These are phyloP conservation scores for Amia ocellicauda DNA, from an alignment of 2,113 vertebrate species.

Conservation along the genomic window DNA sequence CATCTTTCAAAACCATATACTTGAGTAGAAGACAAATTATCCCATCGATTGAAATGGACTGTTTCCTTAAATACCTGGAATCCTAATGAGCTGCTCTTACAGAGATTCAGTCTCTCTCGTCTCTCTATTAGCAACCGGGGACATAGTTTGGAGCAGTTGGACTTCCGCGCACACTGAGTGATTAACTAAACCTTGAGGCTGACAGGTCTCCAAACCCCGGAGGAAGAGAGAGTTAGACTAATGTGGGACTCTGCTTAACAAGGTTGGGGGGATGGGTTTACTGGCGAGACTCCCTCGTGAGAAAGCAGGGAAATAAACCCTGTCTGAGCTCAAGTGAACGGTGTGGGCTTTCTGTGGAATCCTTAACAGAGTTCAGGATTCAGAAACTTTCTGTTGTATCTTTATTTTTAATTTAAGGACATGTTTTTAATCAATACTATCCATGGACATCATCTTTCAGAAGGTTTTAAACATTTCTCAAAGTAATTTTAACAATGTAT, in stretches of 20 bases:
- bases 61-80: conserved; percentile 74
- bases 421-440: too few relatives aligned
- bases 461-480: too few relatives aligned
- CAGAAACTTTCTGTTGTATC: too few relatives aligned
- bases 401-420: too few relatives aligned
- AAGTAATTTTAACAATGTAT: too few relatives aligned
- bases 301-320: conserved; percentile 48
- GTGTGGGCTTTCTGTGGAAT: conserved; percentile 40
- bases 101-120: conserved; percentile 44
- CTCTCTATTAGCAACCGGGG: conserved; percentile 65
- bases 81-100: conserved; percentile 59
- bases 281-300: conserved; percentile 46
- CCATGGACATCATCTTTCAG: too few relatives aligned
- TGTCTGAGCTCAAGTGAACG: conserved; percentile 39
- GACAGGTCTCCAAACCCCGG: conserved; percentile 60
- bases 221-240: conserved; percentile 53
- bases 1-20: conserved; percentile 32
- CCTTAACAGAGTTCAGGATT: conserved; percentile 20
- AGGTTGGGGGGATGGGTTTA: conserved; percentile 48
- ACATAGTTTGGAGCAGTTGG: conserved; percentile 43
- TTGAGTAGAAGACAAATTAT: conserved; percentile 62
- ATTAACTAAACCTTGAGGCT: conserved; percentile 71
- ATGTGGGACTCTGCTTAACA: conserved; percentile 64
- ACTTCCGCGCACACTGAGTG: conserved; percentile 64
- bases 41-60: conserved; percentile 66